Conservation (phyloP, 2,888 invertebrate species). For the Nesidiocoris tenuis region DNA sequence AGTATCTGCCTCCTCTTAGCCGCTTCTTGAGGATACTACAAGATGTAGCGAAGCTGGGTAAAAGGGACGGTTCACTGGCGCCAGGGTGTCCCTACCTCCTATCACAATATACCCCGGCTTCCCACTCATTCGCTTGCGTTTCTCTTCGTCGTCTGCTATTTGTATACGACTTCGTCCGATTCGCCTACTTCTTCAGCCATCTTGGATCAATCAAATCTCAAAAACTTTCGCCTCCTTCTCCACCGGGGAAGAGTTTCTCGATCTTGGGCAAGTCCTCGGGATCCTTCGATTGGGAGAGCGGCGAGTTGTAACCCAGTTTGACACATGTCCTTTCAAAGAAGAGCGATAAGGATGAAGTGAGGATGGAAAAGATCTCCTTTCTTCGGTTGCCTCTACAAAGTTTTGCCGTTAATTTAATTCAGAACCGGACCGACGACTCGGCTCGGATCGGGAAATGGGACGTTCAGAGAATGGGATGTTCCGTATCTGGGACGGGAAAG, state of each 20-base stretch:
- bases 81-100: constrained; percentile 17
- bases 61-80: constrained; percentile 27
- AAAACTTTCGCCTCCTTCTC: constrained; percentile 24
- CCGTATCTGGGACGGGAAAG: background rate
- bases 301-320: constrained; percentile 1
- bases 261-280: background rate
- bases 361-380: background rate
- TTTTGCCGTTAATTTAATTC: background rate
- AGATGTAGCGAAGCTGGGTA: background rate
- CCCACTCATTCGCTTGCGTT: background rate
- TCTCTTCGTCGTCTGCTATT: background rate
- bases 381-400: background rate
- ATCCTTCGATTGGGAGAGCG: background rate
- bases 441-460: constrained; percentile 1
- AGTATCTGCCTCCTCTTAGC: constrained; percentile 11
- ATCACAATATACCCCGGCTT: background rate
- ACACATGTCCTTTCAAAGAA: background rate
- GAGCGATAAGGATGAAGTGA: background rate
- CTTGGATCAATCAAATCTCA: constrained; percentile 40
- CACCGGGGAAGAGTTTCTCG: background rate
- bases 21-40: constrained; percentile 10
- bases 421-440: background rate
- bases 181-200: constrained; percentile 15
- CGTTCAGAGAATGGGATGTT: background rate
- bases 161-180: background rate